Conservation (phyloP, 2,113 vertebrate genomes). For the Orientallactaga bullata region DNA sequence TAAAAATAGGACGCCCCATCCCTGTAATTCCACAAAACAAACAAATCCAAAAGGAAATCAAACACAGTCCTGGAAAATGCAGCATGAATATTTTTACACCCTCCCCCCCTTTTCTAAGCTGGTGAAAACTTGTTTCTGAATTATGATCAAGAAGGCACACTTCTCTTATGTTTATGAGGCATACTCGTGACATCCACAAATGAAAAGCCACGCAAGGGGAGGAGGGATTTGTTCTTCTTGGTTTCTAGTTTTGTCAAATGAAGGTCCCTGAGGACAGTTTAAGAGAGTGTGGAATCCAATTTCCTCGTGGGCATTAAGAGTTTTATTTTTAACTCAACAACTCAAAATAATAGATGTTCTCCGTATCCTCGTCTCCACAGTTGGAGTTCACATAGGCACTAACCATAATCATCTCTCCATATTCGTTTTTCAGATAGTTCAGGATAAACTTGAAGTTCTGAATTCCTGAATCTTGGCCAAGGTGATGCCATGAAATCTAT, state of each 20-base stretch:
- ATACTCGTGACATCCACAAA: constrained; percentile 42
- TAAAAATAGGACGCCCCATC: constrained; percentile 86
- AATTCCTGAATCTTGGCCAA: constrained; percentile 60
- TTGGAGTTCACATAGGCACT: background rate
- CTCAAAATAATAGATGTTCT: constrained; percentile 43
- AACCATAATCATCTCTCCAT: constrained; percentile 30
- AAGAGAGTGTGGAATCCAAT: background rate
- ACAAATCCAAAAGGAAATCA: constrained; percentile 90
- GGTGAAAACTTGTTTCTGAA: constrained; percentile 30
- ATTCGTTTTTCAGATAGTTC: constrained; percentile 53
- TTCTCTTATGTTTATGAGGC: constrained; percentile 59
- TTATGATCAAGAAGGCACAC: background rate
- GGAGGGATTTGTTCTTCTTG: constrained; percentile 1
- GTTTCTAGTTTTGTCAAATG: background rate
- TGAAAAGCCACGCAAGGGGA: constrained; percentile 24
- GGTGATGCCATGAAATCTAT: constrained; percentile 65
- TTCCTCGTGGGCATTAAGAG: background rate
- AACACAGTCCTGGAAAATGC: constrained; percentile 78
- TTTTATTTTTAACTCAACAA: constrained; percentile 60
- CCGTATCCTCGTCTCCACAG: background rate
- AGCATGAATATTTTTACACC: constrained; percentile 80
- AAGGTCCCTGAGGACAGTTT: constrained; percentile 64
- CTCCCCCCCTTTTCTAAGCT: constrained; percentile 71
- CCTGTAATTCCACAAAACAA: constrained; percentile 90
- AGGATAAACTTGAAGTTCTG: constrained; percentile 56